These are phyloP conservation scores for Taxidea taxus DNA, from an alignment of 2,113 vertebrate genomes.

Conservation along the genomic window DNA sequence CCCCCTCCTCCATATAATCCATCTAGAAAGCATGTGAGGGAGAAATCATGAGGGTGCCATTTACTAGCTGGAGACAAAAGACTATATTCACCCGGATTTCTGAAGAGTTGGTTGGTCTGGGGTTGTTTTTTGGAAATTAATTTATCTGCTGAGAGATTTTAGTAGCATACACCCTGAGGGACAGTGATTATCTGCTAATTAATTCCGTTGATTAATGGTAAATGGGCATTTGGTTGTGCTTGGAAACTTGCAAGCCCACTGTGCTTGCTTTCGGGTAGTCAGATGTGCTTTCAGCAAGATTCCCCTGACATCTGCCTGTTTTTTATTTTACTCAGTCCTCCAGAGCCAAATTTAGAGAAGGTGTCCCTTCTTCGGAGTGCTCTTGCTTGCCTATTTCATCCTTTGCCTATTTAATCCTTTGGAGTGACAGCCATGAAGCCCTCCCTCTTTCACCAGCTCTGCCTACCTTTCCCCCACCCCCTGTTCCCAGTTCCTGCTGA, in stretches of 20 bases:
- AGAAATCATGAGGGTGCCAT: neutral
- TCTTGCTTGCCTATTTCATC: neutral
- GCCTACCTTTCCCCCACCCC: too few relatives aligned
- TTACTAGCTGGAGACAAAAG: neutral
- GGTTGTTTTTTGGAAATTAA: slow-evolving; percentile 5
- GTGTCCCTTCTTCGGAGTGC: neutral
- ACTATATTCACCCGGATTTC: neutral
- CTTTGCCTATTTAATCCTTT: rapidly evolving
- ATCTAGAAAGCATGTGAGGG: neutral
- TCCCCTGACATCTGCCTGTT: neutral
- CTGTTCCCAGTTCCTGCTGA: neutral
- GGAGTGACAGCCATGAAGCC: neutral
- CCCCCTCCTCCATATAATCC: rapidly evolving
- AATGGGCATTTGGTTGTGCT: neutral
- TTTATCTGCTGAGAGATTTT: slow-evolving; percentile 24
- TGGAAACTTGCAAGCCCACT: neutral
- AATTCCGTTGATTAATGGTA: slow-evolving; percentile 40
- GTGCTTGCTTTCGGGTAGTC: neutral
- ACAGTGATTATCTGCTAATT: slow-evolving; percentile 44
- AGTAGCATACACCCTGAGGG: neutral
- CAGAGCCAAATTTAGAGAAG: neutral
- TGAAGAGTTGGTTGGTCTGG: neutral
- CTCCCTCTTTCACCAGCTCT: neutral
- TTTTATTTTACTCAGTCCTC: neutral
- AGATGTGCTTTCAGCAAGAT: neutral